phyloP scores from a whole-genome alignment of 1,140 invertebrate species.

The Philopotamus ludificatus region DNA sequence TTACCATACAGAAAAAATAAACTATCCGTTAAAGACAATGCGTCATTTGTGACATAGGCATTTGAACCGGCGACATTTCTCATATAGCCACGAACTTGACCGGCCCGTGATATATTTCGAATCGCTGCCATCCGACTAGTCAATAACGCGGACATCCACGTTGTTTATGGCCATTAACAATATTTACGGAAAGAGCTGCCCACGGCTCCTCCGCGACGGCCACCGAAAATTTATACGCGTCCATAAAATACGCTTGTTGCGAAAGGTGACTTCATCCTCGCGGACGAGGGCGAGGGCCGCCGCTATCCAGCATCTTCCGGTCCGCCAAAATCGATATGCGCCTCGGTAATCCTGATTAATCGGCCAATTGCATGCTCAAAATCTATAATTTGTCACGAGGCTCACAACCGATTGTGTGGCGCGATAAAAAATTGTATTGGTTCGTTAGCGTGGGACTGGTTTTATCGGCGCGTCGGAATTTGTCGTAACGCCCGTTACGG shows the following conservation, averaged over 20 bases:
- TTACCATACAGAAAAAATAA: too few relatives aligned
- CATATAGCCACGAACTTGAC: neutral
- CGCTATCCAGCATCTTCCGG: neutral
- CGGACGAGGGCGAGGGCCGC: too few relatives aligned
- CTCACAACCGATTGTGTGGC: neutral
- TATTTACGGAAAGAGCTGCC: constrained; percentile 6
- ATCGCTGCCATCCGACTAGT: neutral
- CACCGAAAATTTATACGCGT: constrained; percentile 2
- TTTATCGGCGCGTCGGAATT: too few relatives aligned
- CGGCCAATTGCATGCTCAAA: constrained; percentile 32
- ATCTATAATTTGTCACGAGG: constrained; percentile 38
- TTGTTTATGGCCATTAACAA: constrained; percentile 4
- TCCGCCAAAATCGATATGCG: constrained; percentile 30
- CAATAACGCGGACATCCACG: neutral
- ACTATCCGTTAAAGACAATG: too few relatives aligned
- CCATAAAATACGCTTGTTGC: constrained; percentile 6
- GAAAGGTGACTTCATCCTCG: constrained; percentile 11
- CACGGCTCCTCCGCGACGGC: neutral
- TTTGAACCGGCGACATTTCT: too few relatives aligned
- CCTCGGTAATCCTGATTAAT: constrained; percentile 39
- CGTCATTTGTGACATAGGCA: too few relatives aligned
- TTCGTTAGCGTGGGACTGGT: constrained; percentile 33
- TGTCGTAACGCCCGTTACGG: neutral
- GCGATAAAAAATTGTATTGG: neutral
- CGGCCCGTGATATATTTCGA: neutral